Conservation (phyloP, 2,113 vertebrate genomes). For the Urocynchramus pylzowi region DNA sequence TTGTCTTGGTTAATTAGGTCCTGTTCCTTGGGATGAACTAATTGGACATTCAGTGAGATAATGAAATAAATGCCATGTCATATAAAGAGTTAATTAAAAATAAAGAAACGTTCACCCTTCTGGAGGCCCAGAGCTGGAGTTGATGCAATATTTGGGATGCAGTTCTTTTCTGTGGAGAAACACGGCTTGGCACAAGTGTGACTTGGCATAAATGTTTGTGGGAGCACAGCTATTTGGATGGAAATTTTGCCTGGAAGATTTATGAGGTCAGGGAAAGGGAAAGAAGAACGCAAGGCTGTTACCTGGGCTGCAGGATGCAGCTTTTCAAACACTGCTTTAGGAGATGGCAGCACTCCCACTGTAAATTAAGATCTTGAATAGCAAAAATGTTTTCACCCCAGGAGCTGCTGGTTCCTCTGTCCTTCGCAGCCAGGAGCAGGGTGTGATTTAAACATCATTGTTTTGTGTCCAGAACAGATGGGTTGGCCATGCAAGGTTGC, state of each 20-base stretch:
- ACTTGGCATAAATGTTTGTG: constrained; percentile 51
- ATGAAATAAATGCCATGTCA: constrained; percentile 41
- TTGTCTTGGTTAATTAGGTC: constrained; percentile 44
- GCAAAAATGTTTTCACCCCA: background rate
- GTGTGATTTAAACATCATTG: background rate
- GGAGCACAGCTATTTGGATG: constrained; percentile 6
- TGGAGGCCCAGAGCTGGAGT: background rate
- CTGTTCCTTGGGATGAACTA: background rate
- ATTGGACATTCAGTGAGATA: constrained; percentile 42
- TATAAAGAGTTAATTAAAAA: constrained; percentile 54
- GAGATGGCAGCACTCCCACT: background rate
- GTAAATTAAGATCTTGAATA: constrained; percentile 7
- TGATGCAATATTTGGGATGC: constrained; percentile 43
- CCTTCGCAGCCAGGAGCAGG: background rate
- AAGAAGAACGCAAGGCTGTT: background rate
- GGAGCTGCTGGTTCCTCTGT: background rate
- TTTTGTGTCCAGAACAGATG: background rate
- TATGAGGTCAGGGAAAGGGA: constrained; percentile 15
- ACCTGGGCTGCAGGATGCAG: background rate
- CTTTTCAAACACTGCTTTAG: background rate
- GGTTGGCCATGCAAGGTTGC: background rate
- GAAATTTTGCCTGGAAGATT: constrained; percentile 35
- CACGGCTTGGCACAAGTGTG: background rate
- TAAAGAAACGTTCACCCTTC: background rate
- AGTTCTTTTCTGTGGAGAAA: background rate